A percentile compares a stretch with the other conserved stretches of the same genome.
Conservation (phyloP, 2,113 vertebrate genomes). For the Neolamprologus tretocephalus region DNA sequence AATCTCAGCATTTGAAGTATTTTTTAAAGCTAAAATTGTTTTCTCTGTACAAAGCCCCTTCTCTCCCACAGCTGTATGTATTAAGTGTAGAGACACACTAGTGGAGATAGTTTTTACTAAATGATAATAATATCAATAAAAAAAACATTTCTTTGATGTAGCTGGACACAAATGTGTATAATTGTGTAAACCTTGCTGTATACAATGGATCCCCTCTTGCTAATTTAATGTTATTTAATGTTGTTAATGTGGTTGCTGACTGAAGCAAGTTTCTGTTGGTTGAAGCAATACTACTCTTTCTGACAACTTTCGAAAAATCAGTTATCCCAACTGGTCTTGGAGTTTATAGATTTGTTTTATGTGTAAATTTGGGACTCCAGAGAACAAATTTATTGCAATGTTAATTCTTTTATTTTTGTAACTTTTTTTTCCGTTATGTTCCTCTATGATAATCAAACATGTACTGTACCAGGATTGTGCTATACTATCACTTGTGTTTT, state of each 20-base stretch:
- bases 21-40: constrained; percentile 10
- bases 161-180: constrained; percentile 71
- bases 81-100: constrained; percentile 49
- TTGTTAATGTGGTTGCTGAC: constrained; percentile 62
- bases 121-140: neutral
- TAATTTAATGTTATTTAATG: constrained; percentile 80
- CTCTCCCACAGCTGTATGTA: constrained; percentile 57
- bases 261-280: constrained; percentile 53
- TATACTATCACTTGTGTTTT: constrained; percentile 65
- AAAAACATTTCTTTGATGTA: constrained; percentile 50
- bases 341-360: constrained; percentile 71
- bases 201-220: constrained; percentile 70
- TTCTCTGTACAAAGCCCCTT: constrained; percentile 57
- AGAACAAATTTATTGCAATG: constrained; percentile 73
- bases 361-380: constrained; percentile 76
- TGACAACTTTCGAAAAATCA: constrained; percentile 66
- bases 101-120: constrained; percentile 46
- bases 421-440: constrained; percentile 18
- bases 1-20: constrained; percentile 46
- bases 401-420: constrained; percentile 67
- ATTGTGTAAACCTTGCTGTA: constrained; percentile 74
- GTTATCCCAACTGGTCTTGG: constrained; percentile 72
- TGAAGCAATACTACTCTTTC: constrained; percentile 55
- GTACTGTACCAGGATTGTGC: constrained; percentile 70
- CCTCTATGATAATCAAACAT: constrained; percentile 67